These are phyloP conservation scores for Petrolisthes cinctipes DNA, from an alignment of 2,888 invertebrate genomes.

Conservation along the genomic window DNA sequence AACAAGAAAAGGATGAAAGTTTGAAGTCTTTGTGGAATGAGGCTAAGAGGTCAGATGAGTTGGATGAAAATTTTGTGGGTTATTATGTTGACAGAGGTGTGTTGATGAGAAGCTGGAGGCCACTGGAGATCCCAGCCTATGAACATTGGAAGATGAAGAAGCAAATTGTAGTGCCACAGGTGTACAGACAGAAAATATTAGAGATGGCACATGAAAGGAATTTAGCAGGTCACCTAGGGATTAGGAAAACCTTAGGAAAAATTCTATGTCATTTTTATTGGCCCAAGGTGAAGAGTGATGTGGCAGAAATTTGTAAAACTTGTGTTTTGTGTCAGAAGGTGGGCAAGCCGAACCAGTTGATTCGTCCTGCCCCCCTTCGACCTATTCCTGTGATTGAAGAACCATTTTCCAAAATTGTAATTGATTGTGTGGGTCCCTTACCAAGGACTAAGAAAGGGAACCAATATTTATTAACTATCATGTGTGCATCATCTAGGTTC, in stretches of 20 bases:
- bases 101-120: too few species aligned
- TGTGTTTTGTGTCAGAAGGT: constrained; percentile 9
- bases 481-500: constrained; percentile 19
- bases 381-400: background rate
- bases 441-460: constrained; percentile 18
- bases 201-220: constrained; percentile 4
- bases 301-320: background rate
- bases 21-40: too few species aligned
- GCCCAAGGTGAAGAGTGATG: too few species aligned
- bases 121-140: too few species aligned
- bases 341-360: constrained; percentile 20
- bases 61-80: too few species aligned
- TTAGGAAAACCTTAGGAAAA: constrained; percentile 8
- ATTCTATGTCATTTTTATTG: background rate
- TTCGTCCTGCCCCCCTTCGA: background rate
- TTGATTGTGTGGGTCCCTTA: constrained; percentile 32
- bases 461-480: constrained; percentile 21
- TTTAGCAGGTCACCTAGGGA: constrained; percentile 15
- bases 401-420: background rate
- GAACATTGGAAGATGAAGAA: too few species aligned
- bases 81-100: too few species aligned
- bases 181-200: too few species aligned
- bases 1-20: too few species aligned
- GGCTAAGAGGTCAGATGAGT: too few species aligned
- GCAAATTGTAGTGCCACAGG: too few species aligned